Evolutionary conservation across 92 coral and sea anemone genomes (phyloP), one percentile per base, ranked within the genome.

Genomic region (Porites rus): DNA sequence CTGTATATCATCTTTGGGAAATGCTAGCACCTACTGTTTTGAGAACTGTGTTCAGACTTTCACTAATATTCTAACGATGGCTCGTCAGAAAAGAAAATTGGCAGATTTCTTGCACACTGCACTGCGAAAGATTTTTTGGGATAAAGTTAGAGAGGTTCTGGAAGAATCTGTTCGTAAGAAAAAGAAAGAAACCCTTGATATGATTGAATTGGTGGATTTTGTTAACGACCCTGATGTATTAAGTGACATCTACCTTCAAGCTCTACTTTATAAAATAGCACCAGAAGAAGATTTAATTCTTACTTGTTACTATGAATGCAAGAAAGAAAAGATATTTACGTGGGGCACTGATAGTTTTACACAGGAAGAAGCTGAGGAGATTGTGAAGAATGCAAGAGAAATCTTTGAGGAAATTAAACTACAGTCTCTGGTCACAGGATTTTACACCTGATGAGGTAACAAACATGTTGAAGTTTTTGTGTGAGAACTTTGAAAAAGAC

Each of bases 21-120:
- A 60, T 76, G 22, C 10, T 28, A 28, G 0, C 1, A 22, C 1
- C 1, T 76, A 76, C 69, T 38, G 17, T 19, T 76, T 59, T 38
- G 68, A 76, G 18, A 69, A 60, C 4, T 76, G 68, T 65, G 28
- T 76, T 62, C 69, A 61, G 56, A 76, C n/a, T 76, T 1, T 76
- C 16, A 28, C 5, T 17, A 11, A 60, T 14, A 24, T 24, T 0
- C 13, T n/a, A 14, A 59, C 10, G 51, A 14, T 28, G 52, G 7
- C 68, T 8, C 61, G 54, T 60, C 69, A 16, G 67, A 76, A 76
- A 76, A 17, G 28, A 11, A 59, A 8, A n/a, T 31, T 76, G 12
- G 25, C 67, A 3, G 17, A 20, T 4, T 58, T 75, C 46, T 75
- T 31, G 51, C 9, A 0, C 5, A 0, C 4, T 7, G 52, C 69